Evolutionary conservation across 2,797 vertebrate genomes (phyloP).

Genomic region (Amniataba percoides): DNA sequence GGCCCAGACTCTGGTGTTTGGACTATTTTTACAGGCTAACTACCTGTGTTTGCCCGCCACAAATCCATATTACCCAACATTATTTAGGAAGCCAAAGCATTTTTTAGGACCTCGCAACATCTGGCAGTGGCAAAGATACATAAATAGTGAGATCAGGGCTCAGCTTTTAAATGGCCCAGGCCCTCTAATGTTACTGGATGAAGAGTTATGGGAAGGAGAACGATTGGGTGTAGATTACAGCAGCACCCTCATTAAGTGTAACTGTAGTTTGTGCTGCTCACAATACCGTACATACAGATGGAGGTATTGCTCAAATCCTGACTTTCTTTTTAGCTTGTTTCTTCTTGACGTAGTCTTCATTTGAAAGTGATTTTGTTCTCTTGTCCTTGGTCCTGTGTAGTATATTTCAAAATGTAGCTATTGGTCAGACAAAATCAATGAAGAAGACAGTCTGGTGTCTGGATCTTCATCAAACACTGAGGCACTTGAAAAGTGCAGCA

Average conservation of each 20-base stretch:
- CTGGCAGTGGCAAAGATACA: conserved; percentile 75
- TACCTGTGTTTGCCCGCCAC: conserved; percentile 71
- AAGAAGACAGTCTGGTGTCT: not conserved
- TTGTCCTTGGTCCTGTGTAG: not conserved
- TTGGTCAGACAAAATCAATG: not conserved
- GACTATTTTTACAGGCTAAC: conserved; percentile 70
- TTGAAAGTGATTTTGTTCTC: not conserved
- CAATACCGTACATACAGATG: conserved; percentile 14
- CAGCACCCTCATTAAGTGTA: conserved; percentile 57
- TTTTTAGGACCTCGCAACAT: conserved; percentile 68
- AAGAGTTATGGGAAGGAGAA: conserved; percentile 67
- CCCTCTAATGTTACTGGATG: conserved; percentile 71
- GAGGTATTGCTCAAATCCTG: conserved; percentile 11
- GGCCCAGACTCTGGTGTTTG: conserved; percentile 54
- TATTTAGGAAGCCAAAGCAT: conserved; percentile 40
- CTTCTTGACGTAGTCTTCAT: not conserved
- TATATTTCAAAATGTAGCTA: not conserved
- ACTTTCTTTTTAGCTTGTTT: conserved; percentile 5
- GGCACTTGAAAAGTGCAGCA: not conserved
- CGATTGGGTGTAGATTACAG: conserved; percentile 71
- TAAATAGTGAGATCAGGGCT: conserved; percentile 73
- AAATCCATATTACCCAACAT: conserved; percentile 67
- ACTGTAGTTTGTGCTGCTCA: conserved; percentile 47
- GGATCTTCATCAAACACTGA: not conserved
- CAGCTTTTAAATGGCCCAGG: conserved; percentile 63